These are phyloP conservation scores for Ptilonorhynchus violaceus DNA, from an alignment of 2,113 vertebrate species.

Conservation along the genomic window DNA sequence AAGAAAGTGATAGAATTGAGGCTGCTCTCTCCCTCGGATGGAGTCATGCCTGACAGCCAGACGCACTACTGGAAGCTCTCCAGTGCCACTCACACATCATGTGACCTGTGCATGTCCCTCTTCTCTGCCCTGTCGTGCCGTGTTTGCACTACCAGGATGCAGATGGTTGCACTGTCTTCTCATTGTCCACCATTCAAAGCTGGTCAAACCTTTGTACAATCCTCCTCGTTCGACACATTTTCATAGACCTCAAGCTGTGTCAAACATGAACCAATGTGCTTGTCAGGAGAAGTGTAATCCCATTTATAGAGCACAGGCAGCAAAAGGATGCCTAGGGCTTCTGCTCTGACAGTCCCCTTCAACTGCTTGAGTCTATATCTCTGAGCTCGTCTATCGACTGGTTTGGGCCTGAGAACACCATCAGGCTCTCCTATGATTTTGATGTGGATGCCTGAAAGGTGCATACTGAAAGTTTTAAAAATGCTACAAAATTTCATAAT, in stretches of 20 bases:
- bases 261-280: not conserved
- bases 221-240: not conserved
- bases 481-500: not conserved
- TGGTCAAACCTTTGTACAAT: not conserved
- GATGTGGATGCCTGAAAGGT: not conserved
- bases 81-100: not conserved
- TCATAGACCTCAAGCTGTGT: not conserved
- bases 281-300: not conserved
- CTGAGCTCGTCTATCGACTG: fast-evolving
- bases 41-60: not conserved
- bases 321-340: not conserved
- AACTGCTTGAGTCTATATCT: not conserved
- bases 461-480: not conserved
- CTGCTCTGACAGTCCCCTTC: not conserved
- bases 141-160: not conserved
- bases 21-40: not conserved
- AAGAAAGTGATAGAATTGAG: not conserved
- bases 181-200: not conserved
- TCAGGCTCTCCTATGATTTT: not conserved
- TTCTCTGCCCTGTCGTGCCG: not conserved
- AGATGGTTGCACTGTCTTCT: not conserved
- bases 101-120: not conserved
- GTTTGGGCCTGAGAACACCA: not conserved
- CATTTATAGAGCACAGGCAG: not conserved
- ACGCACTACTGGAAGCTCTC: not conserved